These are phyloP conservation scores for Brachionichthys hirsutus DNA, from an alignment of 2,113 vertebrate genomes.

Conservation along the genomic window DNA sequence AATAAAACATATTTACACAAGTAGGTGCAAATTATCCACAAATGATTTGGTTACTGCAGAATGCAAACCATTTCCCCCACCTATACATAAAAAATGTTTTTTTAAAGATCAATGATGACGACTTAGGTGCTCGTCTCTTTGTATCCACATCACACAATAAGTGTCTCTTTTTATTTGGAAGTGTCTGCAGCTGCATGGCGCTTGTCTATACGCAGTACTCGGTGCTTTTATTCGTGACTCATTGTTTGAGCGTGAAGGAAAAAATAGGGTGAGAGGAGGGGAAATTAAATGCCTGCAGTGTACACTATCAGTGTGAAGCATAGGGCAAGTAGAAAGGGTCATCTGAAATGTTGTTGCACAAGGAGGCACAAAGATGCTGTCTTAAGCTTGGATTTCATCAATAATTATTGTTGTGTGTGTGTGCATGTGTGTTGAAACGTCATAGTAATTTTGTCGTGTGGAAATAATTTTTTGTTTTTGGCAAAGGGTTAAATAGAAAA, in stretches of 20 bases:
- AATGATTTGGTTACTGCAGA: slow-evolving; percentile 37
- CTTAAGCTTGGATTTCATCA: slow-evolving; percentile 12
- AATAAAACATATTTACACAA: slow-evolving; percentile 61
- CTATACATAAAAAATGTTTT: slow-evolving; percentile 23
- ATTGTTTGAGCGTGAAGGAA: slow-evolving; percentile 40
- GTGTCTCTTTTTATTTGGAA: slow-evolving; percentile 37
- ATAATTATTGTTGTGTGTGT: slow-evolving; percentile 5
- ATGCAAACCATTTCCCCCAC: slow-evolving; percentile 6
- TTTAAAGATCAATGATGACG: neutral
- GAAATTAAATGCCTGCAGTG: slow-evolving; percentile 42
- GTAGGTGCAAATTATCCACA: slow-evolving; percentile 38
- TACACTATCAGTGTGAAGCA: slow-evolving; percentile 35
- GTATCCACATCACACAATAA: neutral
- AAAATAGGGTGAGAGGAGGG: slow-evolving; percentile 20
- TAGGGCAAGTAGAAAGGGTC: slow-evolving; percentile 25
- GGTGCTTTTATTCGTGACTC: slow-evolving; percentile 51
- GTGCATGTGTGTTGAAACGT: neutral
- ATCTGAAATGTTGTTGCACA: slow-evolving; percentile 13
- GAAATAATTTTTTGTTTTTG: neutral
- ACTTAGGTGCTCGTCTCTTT: slow-evolving; percentile 5
- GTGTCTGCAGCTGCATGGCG: slow-evolving; percentile 49
- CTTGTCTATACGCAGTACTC: too few species aligned
- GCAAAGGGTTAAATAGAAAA: too few species aligned
- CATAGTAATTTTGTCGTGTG: too few species aligned
- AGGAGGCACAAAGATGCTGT: neutral